Percentiles rank a stretch among this genome's conserved stretches.
Evolutionary conservation across 2,113 vertebrate genomes (phyloP).

Genomic region (Xiphophorus hellerii): DNA sequence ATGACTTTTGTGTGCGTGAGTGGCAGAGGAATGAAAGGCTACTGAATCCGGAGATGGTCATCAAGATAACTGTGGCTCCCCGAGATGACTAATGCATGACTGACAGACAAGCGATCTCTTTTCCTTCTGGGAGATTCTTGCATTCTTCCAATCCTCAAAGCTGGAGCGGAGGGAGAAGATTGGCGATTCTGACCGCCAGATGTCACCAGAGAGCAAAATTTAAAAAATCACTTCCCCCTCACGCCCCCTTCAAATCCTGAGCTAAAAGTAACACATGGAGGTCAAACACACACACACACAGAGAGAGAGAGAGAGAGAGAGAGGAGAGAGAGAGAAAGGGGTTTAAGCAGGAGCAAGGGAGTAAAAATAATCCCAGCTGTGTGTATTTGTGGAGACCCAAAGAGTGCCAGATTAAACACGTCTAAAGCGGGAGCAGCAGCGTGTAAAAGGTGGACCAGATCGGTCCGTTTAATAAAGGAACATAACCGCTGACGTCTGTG

Average conservation of each 20-base stretch:
- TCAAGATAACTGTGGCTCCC: slow-evolving; percentile 1
- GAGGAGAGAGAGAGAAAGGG: background rate
- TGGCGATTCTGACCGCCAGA: slow-evolving; percentile 43
- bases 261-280: slow-evolving; percentile 26
- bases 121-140: background rate
- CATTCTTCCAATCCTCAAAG: background rate
- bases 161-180: background rate
- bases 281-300: slow-evolving; percentile 2
- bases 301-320: background rate
- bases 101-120: background rate
- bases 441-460: slow-evolving; percentile 2
- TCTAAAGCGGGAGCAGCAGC: slow-evolving; percentile 11
- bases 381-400: slow-evolving; percentile 51
- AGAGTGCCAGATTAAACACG: slow-evolving; percentile 44
- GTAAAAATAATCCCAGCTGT: slow-evolving; percentile 44
- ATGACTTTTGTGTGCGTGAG: slow-evolving; percentile 37
- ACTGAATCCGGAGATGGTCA: slow-evolving; percentile 15
- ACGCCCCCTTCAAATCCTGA: background rate
- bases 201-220: slow-evolving; percentile 52
- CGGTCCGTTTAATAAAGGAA: slow-evolving; percentile 12
- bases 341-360: slow-evolving; percentile 19
- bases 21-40: slow-evolving; percentile 33
- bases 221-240: background rate
- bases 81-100: background rate
- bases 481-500: slow-evolving; percentile 10